Conservation (phyloP, 2,888 invertebrate species). For the Dolomedes plantarius region DNA sequence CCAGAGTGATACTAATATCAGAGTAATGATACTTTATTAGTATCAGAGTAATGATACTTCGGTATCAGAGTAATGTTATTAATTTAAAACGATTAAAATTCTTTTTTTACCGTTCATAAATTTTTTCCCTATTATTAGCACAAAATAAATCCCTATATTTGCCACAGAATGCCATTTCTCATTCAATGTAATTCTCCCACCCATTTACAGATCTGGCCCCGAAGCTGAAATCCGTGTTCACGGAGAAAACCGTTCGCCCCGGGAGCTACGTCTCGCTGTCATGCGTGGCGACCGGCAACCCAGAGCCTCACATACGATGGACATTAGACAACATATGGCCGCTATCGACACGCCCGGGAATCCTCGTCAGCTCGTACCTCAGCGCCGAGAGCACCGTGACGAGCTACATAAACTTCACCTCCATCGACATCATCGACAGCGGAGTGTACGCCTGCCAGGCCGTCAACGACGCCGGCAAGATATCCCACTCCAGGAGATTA, state of each 20-base stretch:
- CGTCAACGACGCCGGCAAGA: constrained; percentile 72
- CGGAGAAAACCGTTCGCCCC: constrained; percentile 73
- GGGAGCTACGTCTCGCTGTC: constrained; percentile 71
- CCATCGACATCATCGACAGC: constrained; percentile 72
- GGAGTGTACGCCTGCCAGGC: constrained; percentile 73
- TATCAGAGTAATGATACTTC: too few species aligned
- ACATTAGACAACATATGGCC: constrained; percentile 72
- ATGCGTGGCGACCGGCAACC: constrained; percentile 72
- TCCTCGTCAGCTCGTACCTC: constrained; percentile 65
- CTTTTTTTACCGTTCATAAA: too few species aligned
- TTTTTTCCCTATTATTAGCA: too few species aligned
- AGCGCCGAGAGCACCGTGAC: constrained; percentile 52
- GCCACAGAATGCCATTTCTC: too few species aligned
- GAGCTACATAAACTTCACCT: constrained; percentile 69
- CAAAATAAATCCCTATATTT: too few species aligned
- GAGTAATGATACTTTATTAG: too few species aligned
- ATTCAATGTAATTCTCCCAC: too few species aligned
- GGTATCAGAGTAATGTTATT: too few species aligned
- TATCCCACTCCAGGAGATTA: constrained; percentile 65
- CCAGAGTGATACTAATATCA: too few species aligned
- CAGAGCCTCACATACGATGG: constrained; percentile 73
- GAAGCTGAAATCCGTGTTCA: constrained; percentile 74
- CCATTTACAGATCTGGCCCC: constrained; percentile 77
- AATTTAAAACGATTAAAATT: too few species aligned
- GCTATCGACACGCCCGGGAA: constrained; percentile 65